Evolutionary conservation across 1,140 invertebrate genomes (phyloP).

Genomic region (Bombus turneri): DNA sequence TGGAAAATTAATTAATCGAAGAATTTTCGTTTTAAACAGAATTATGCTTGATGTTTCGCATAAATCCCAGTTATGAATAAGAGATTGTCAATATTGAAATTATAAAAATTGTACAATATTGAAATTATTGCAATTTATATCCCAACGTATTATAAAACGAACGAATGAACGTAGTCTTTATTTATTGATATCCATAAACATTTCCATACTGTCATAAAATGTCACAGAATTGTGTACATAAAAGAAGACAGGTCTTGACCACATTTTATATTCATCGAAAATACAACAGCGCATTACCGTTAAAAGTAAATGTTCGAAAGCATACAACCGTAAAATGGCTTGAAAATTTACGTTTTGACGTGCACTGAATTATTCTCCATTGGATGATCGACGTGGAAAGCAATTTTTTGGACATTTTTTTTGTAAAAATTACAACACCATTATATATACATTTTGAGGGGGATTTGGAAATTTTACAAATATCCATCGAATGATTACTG

Average conservation of each 20-base stretch:
- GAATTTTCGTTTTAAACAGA: not conserved
- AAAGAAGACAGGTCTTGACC: not conserved
- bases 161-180: not conserved
- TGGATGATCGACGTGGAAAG: not conserved
- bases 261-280: not conserved
- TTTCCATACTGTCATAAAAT: too few relatives aligned
- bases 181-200: too few relatives aligned
- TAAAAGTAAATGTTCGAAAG: too few relatives aligned
- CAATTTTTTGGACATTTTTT: not conserved
- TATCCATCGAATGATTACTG: not conserved
- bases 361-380: conserved; percentile 5
- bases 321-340: too few relatives aligned
- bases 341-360: not conserved
- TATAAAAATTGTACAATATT: not conserved
- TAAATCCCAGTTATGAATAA: not conserved
- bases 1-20: not conserved
- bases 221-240: not conserved
- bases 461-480: not conserved
- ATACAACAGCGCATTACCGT: too few relatives aligned
- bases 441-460: not conserved
- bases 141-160: not conserved
- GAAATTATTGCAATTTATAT: not conserved
- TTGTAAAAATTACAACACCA: not conserved
- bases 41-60: not conserved
- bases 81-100: not conserved